Conservation (phyloP, 2,888 invertebrate species). For the Synergus laeviventris region DNA sequence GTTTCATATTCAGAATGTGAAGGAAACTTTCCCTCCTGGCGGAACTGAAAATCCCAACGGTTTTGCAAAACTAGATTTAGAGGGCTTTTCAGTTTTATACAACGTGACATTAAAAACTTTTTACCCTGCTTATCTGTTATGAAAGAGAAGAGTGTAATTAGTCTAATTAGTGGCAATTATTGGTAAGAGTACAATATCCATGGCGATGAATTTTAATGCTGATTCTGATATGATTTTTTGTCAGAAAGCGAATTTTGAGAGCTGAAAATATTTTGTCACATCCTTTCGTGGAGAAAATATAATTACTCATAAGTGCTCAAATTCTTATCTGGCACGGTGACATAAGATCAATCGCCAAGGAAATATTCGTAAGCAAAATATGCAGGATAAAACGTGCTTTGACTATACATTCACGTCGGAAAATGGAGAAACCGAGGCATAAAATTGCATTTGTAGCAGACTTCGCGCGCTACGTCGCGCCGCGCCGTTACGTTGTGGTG, state of each 20-base stretch:
- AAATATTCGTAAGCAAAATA: slow-evolving; percentile 16
- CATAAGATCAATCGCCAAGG: slow-evolving; percentile 10
- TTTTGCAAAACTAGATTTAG: not conserved
- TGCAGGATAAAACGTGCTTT: not conserved
- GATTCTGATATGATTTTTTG: no score
- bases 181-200: no score
- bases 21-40: not conserved
- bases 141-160: no score
- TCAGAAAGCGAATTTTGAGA: no score
- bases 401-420: slow-evolving; percentile 8
- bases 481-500: slow-evolving; percentile 1
- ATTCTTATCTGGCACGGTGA: not conserved
- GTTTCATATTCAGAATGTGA: not conserved
- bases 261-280: no score
- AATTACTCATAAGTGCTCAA: not conserved
- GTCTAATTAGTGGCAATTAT: no score
- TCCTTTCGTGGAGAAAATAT: not conserved
- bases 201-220: no score
- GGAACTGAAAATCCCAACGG: not conserved
- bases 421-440: slow-evolving; percentile 58
- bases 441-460: slow-evolving; percentile 59
- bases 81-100: no score
- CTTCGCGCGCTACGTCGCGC: slow-evolving; percentile 40
- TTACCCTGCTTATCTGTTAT: no score
- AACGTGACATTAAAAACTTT: no score